Percentiles rank a stretch among this genome's conserved stretches.
Evolutionary conservation across 2,797 vertebrate species (phyloP).

Genomic region (Picus viridis): DNA sequence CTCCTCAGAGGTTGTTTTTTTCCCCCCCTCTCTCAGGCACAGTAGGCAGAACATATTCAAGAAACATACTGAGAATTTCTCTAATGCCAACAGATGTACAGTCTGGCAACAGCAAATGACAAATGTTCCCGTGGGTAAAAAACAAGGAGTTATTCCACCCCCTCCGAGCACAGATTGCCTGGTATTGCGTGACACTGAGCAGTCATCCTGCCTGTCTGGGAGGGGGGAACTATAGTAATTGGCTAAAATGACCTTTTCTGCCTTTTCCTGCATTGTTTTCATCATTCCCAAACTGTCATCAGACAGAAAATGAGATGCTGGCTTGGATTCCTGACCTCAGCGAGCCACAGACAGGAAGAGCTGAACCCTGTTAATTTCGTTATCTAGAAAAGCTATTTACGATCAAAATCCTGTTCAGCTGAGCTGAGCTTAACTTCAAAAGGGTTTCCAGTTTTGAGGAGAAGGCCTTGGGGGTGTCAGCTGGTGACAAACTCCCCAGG

Average conservation of each 20-base stretch:
- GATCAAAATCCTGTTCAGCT: background rate
- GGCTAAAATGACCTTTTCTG: background rate
- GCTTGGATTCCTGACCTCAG: background rate
- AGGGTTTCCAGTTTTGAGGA: background rate
- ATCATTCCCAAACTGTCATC: background rate
- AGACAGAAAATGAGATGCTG: background rate
- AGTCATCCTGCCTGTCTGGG: background rate
- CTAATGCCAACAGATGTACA: background rate
- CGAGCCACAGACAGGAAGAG: background rate
- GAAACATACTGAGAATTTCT: background rate
- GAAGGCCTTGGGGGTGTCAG: no score
- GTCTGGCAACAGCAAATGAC: conserved; percentile 34
- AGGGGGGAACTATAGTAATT: background rate
- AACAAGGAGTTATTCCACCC: background rate
- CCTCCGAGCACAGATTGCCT: conserved; percentile 1
- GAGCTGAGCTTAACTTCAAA: background rate
- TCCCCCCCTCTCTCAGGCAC: background rate
- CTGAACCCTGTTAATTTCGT: background rate
- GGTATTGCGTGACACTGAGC: background rate
- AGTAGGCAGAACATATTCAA: conserved; percentile 11
- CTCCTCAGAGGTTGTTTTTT: background rate
- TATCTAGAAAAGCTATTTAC: background rate
- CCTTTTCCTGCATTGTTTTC: background rate
- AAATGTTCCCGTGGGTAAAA: conserved; percentile 18
- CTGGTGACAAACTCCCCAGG: no score